A percentile compares a stretch with the other conserved stretches of the same genome.
Evolutionary conservation across 1,140 invertebrate genomes (phyloP).

Genomic region (Brachionus koreanus): DNA sequence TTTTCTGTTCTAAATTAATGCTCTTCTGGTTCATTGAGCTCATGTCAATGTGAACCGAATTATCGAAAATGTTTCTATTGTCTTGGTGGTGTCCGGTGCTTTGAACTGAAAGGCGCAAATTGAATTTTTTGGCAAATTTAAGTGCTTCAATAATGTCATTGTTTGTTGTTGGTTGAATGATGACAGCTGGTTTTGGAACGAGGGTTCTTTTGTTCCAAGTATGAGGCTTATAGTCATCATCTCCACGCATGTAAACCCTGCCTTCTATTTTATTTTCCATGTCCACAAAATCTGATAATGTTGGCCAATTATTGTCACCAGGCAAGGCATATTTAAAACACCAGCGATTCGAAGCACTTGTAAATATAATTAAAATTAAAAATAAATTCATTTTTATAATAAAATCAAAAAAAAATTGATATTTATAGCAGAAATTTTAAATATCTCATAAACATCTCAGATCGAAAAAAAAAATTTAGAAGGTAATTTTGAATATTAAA

Average conservation of each 20-base stretch:
- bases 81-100: background rate
- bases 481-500: background rate
- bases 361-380: background rate
- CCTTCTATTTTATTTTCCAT: background rate
- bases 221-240: background rate
- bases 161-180: background rate
- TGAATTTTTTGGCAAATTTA: slow-evolving; percentile 13
- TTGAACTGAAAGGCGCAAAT: background rate
- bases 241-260: background rate
- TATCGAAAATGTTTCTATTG: background rate
- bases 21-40: slow-evolving; percentile 9
- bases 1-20: background rate
- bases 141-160: background rate
- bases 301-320: slow-evolving; percentile 4
- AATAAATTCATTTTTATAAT: background rate
- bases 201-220: background rate
- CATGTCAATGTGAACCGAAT: slow-evolving; percentile 28
- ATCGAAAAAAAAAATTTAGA: too few relatives aligned
- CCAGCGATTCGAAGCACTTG: background rate
- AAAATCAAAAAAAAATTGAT: background rate
- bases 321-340: background rate
- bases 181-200: slow-evolving; percentile 6
- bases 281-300: background rate
- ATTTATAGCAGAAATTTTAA: too few relatives aligned
- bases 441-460: too few relatives aligned